Percentiles rank a stretch among this genome's conserved stretches.
These are phyloP conservation scores for Propsilocerus akamusi DNA, from an alignment of 1,140 invertebrate genomes.

Conservation along the genomic window DNA sequence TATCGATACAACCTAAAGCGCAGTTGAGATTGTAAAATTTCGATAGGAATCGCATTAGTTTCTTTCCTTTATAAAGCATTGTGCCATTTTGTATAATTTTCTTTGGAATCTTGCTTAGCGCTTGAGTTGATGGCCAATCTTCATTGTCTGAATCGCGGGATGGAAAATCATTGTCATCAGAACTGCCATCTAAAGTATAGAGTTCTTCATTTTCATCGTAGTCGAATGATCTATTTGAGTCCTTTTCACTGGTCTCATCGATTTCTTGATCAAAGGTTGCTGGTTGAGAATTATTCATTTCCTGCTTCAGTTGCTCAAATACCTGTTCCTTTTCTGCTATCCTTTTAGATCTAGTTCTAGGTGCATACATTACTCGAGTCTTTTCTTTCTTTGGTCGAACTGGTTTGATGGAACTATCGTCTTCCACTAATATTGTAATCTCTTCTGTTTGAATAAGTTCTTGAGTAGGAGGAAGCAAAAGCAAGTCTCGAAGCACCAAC, in stretches of 20 bases:
- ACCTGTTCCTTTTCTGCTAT: too few species aligned
- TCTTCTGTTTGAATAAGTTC: too few species aligned
- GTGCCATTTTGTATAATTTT: conserved; percentile 3
- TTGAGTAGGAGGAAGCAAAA: too few species aligned
- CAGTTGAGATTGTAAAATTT: conserved; percentile 4
- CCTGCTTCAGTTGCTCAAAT: too few species aligned
- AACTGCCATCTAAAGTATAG: not conserved
- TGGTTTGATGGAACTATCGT: too few species aligned
- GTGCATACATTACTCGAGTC: too few species aligned
- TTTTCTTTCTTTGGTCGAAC: too few species aligned
- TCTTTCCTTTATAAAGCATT: not conserved
- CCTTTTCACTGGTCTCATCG: not conserved
- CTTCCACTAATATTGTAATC: too few species aligned
- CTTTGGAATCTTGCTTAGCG: conserved; percentile 1
- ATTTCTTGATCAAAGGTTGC: too few species aligned
- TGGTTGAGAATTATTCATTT: too few species aligned
- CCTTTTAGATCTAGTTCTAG: too few species aligned
- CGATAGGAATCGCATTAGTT: not conserved
- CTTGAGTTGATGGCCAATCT: not conserved
- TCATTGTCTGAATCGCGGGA: conserved; percentile 6
- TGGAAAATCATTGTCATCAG: conserved; percentile 4
- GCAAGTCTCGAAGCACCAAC: too few species aligned
- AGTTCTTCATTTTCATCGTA: not conserved
- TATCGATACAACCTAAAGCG: not conserved
- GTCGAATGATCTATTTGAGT: not conserved